These are phyloP conservation scores for Hypomecis atomaria DNA, from an alignment of 2,888 invertebrate species.

Conservation along the genomic window DNA sequence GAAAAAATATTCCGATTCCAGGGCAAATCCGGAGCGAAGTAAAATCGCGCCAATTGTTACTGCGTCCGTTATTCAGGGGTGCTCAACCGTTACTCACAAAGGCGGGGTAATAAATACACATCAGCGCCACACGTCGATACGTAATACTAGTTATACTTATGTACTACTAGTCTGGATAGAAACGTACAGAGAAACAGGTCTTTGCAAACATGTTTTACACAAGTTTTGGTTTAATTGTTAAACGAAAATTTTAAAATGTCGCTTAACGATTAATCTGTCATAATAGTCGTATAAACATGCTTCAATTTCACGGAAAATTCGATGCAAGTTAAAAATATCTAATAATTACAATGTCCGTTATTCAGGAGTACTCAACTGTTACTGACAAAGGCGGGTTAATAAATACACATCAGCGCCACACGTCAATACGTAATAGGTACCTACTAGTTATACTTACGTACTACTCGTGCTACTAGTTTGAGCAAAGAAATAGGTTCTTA, in stretches of 20 bases:
- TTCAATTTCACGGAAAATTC: slow-evolving; percentile 11
- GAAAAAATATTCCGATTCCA: slow-evolving; percentile 12
- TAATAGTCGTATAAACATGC: too few relatives aligned
- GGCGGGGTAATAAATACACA: slow-evolving; percentile 51
- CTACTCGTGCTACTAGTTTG: background rate
- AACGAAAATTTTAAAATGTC: too few relatives aligned
- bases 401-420: slow-evolving; percentile 50
- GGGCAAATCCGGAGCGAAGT: slow-evolving; percentile 11
- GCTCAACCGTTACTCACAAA: slow-evolving; percentile 50
- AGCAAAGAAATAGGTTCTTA: too few relatives aligned
- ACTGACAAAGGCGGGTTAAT: slow-evolving; percentile 49
- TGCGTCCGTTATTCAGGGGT: slow-evolving; percentile 43
- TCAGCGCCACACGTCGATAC: slow-evolving; percentile 43
- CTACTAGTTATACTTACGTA: slow-evolving; percentile 7
- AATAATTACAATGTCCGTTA: slow-evolving; percentile 40
- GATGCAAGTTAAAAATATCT: slow-evolving; percentile 15
- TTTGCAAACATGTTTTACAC: too few relatives aligned
- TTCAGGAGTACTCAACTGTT: slow-evolving; percentile 47
- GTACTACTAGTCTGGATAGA: background rate
- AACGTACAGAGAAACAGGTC: background rate
- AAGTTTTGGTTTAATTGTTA: too few relatives aligned
- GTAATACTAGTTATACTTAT: slow-evolving; percentile 11
- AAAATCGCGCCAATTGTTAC: slow-evolving; percentile 35
- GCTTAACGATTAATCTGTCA: too few relatives aligned
- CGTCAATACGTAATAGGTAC: slow-evolving; percentile 35